Evolutionary conservation across 2,797 vertebrate species (phyloP).

Genomic region (Pipistrellus pipistrellus): DNA sequence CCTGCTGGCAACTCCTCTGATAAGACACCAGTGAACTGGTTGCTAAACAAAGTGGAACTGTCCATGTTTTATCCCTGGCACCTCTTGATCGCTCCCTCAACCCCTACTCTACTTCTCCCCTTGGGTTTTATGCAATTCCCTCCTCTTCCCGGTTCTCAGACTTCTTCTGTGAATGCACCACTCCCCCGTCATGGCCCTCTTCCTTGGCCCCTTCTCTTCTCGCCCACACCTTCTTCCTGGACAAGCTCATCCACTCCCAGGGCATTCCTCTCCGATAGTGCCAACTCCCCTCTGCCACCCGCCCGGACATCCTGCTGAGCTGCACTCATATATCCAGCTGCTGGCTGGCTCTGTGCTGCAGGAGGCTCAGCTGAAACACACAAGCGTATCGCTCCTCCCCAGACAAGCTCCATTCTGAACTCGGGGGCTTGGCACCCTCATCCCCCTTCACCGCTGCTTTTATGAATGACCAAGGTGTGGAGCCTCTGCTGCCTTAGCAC

Average conservation of each 20-base stretch:
- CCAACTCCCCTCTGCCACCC: background rate
- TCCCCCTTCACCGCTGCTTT: background rate
- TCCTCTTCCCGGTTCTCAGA: background rate
- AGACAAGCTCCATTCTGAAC: background rate
- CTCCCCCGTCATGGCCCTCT: background rate
- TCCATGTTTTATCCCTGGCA: background rate
- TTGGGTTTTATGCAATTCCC: background rate
- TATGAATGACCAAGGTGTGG: accelerated
- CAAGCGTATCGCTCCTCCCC: background rate
- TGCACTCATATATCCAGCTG: background rate
- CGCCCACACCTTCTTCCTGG: background rate
- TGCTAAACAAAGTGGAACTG: background rate
- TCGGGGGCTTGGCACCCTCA: accelerated
- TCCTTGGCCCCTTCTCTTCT: background rate
- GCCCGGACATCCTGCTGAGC: background rate
- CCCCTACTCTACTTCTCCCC: background rate
- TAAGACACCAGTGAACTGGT: background rate
- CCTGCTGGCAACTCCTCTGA: background rate
- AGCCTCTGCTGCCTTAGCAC: background rate
- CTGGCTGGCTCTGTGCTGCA: background rate
- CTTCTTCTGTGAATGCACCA: background rate
- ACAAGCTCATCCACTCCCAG: accelerated
- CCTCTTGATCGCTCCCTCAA: no score
- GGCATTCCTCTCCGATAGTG: background rate
- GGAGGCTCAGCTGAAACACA: accelerated